Percentiles rank a stretch among this genome's conserved stretches.
phyloP scores from a whole-genome alignment of 1,140 invertebrate species.

The Oedothorax gibbosus region DNA sequence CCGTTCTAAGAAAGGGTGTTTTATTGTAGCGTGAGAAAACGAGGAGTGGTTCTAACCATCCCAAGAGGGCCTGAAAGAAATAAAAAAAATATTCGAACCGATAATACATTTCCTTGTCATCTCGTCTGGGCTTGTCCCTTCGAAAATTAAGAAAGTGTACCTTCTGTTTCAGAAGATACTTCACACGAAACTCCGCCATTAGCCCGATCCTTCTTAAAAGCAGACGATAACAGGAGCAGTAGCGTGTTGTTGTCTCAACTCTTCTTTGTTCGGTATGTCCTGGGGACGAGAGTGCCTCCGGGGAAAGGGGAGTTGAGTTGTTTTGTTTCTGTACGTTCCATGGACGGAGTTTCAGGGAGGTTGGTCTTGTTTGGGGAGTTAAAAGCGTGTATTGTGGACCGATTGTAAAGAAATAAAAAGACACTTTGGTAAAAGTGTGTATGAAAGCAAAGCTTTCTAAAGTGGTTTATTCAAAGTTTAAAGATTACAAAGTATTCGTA shows the following conservation, averaged over 20 bases:
- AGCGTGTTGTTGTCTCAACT: no score
- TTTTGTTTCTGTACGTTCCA: slow-evolving; percentile 1
- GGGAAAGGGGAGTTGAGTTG: background rate
- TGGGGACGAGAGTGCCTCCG: background rate
- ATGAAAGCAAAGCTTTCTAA: background rate
- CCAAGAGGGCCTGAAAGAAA: background rate
- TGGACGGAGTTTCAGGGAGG: background rate
- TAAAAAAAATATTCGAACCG: background rate
- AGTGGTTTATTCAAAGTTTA: background rate
- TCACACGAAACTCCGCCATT: slow-evolving; percentile 50
- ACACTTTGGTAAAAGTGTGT: background rate
- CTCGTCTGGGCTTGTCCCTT: background rate
- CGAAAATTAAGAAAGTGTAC: slow-evolving; percentile 44
- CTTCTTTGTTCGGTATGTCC: no score
- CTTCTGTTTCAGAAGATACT: slow-evolving; percentile 25
- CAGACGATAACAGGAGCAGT: background rate
- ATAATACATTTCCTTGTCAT: slow-evolving; percentile 39
- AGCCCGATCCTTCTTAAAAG: slow-evolving; percentile 35
- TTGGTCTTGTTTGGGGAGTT: background rate
- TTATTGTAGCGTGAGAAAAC: background rate
- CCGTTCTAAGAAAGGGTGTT: background rate
- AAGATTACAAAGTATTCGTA: no score
- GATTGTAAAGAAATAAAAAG: background rate
- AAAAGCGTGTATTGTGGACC: background rate
- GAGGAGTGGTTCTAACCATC: background rate